A percentile compares a stretch with the other conserved stretches of the same genome.
Conservation (phyloP, 2,113 vertebrate genomes). For the Rhombomys opimus region DNA sequence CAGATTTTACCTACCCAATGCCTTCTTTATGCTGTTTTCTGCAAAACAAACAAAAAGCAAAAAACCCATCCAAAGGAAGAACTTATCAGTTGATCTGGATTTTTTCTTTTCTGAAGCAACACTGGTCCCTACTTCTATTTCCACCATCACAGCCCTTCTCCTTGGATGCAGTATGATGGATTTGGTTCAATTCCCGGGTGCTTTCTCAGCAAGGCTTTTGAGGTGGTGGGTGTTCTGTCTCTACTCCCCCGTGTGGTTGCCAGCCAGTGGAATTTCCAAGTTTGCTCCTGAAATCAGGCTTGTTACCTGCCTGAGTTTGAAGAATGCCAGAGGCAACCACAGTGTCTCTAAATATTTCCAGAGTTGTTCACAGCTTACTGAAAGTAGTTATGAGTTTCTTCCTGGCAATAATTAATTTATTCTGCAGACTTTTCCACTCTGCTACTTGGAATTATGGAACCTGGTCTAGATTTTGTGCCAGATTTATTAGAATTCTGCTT, state of each 20-base stretch:
- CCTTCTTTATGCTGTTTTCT: slow-evolving; percentile 13
- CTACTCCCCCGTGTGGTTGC: slow-evolving; percentile 33
- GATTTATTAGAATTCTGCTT: slow-evolving; percentile 74
- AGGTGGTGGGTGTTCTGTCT: neutral
- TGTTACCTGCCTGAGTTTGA: slow-evolving; percentile 75
- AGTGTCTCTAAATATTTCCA: slow-evolving; percentile 64
- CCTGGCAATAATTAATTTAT: slow-evolving; percentile 66
- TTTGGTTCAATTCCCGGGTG: slow-evolving; percentile 34
- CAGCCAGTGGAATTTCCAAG: slow-evolving; percentile 53
- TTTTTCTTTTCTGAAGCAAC: neutral
- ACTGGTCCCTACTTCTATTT: neutral
- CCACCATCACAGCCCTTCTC: slow-evolving; percentile 22
- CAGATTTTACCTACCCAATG: slow-evolving; percentile 40
- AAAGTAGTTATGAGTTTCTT: slow-evolving; percentile 75
- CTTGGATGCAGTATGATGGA: slow-evolving; percentile 1
- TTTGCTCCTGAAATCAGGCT: slow-evolving; percentile 63
- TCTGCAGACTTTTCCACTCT: slow-evolving; percentile 63
- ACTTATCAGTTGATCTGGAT: neutral
- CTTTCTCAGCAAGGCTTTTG: slow-evolving; percentile 10
- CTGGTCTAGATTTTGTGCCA: slow-evolving; percentile 75
- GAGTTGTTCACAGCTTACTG: slow-evolving; percentile 70
- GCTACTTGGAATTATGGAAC: slow-evolving; percentile 71
- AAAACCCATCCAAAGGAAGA: neutral
- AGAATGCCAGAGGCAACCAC: slow-evolving; percentile 69
- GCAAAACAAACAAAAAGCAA: neutral